Evolutionary conservation across 2,113 vertebrate species (phyloP).

Genomic region (Chlorodrepanis virens): DNA sequence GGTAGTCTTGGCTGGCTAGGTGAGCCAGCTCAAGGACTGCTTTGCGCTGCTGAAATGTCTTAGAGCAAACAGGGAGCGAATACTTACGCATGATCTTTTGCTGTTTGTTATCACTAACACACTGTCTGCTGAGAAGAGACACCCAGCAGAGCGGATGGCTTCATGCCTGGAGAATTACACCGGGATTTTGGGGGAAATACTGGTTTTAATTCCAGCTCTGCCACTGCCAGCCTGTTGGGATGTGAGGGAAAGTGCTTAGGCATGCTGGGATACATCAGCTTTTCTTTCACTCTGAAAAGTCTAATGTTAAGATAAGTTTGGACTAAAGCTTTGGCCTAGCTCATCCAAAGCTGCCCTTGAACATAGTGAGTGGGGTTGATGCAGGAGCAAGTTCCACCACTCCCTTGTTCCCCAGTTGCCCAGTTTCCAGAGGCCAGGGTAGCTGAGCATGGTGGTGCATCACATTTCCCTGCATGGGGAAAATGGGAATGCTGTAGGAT

Average conservation of each 20-base stretch:
- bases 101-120: background rate
- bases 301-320: background rate
- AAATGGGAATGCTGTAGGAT: background rate
- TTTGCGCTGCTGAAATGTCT: background rate
- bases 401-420: background rate
- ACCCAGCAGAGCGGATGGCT: background rate
- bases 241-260: background rate
- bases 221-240: background rate
- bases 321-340: background rate
- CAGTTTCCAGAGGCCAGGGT: background rate
- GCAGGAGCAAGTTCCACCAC: background rate
- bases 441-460: background rate
- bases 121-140: background rate
- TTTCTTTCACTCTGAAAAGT: background rate
- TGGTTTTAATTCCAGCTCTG: background rate
- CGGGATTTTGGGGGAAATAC: fast-evolving
- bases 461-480: background rate
- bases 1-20: background rate
- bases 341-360: background rate
- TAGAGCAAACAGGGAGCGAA: background rate
- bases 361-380: background rate
- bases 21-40: background rate
- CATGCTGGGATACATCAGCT: background rate
- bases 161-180: background rate
- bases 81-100: background rate